These are phyloP conservation scores for Luffia ferchaultella DNA, from an alignment of 2,888 invertebrate species.

Conservation along the genomic window DNA sequence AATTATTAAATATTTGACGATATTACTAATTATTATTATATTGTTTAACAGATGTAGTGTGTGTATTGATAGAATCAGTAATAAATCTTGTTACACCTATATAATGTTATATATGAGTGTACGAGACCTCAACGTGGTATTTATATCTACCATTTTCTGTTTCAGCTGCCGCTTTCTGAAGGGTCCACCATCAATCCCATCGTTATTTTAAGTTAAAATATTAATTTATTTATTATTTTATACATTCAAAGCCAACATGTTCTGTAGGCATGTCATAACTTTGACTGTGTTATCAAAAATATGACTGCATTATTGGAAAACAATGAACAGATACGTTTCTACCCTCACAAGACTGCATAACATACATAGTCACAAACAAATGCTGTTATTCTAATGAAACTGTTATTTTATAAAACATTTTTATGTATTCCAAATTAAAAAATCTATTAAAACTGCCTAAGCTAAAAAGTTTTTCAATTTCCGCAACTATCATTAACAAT, in stretches of 20 bases:
- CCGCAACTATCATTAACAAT: too few species aligned
- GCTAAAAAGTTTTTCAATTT: too few species aligned
- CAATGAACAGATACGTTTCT: neutral
- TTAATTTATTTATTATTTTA: slow-evolving; percentile 27
- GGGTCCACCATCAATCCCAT: slow-evolving; percentile 36
- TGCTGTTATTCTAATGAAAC: slow-evolving; percentile 46
- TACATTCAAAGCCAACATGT: slow-evolving; percentile 21
- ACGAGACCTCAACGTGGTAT: too few species aligned
- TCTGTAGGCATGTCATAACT: slow-evolving; percentile 33
- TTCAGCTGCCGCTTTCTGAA: slow-evolving; percentile 61
- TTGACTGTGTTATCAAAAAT: slow-evolving; percentile 48
- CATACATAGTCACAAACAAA: slow-evolving; percentile 47
- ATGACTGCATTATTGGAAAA: slow-evolving; percentile 8
- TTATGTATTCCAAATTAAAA: slow-evolving; percentile 48
- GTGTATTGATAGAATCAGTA: too few species aligned
- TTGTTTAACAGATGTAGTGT: too few species aligned
- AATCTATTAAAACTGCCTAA: too few species aligned
- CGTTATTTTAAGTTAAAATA: slow-evolving; percentile 8
- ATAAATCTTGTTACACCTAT: too few species aligned
- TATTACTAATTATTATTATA: too few species aligned
- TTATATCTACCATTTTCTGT: too few species aligned
- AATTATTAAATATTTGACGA: too few species aligned
- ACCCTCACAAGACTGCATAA: slow-evolving; percentile 39
- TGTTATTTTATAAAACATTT: slow-evolving; percentile 44
- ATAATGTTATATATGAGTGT: too few species aligned